Percentiles rank a stretch among this genome's conserved stretches.
phyloP scores from a whole-genome alignment of 2,113 vertebrate genomes.

The Dolichallabes microphthalmus region DNA sequence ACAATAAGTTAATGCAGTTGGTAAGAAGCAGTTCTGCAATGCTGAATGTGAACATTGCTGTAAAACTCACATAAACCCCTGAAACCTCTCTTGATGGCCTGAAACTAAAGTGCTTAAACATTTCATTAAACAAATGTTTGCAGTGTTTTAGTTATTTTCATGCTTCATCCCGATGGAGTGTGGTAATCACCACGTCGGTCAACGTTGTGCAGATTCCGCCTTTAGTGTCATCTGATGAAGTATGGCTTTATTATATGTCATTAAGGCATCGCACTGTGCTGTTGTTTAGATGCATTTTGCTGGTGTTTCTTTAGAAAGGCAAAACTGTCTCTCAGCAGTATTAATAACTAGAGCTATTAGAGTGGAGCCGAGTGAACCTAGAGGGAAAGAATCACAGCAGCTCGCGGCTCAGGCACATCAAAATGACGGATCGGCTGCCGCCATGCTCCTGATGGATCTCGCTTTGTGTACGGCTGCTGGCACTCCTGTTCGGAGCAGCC shows the following conservation, averaged over 20 bases:
- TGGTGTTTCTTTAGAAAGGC: slow-evolving; percentile 7
- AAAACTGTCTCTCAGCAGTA: slow-evolving; percentile 20
- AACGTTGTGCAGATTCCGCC: slow-evolving; percentile 1
- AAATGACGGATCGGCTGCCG: slow-evolving; percentile 39
- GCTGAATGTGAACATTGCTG: not conserved
- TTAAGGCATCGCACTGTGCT: slow-evolving; percentile 8
- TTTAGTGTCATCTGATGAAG: slow-evolving; percentile 14
- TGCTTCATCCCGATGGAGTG: not conserved
- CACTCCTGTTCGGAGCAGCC: slow-evolving; percentile 23
- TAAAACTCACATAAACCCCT: slow-evolving; percentile 14
- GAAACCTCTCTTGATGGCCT: not conserved
- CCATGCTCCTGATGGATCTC: slow-evolving; percentile 41
- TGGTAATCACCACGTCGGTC: not conserved
- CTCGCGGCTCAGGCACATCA: slow-evolving; percentile 22
- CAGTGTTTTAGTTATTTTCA: slow-evolving; percentile 23
- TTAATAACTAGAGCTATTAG: slow-evolving; percentile 40
- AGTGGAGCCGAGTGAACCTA: slow-evolving; percentile 35
- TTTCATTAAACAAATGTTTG: slow-evolving; percentile 29
- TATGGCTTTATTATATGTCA: slow-evolving; percentile 22
- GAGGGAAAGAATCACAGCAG: slow-evolving; percentile 39
- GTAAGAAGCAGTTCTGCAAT: not conserved
- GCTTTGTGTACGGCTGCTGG: slow-evolving; percentile 18
- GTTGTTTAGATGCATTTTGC: slow-evolving; percentile 29
- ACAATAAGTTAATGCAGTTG: not conserved
- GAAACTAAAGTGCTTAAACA: slow-evolving; percentile 28